A percentile compares a stretch with the other conserved stretches of the same genome.
Evolutionary conservation across 2,113 vertebrate species (phyloP).

Genomic region (Neotoma lepida): DNA sequence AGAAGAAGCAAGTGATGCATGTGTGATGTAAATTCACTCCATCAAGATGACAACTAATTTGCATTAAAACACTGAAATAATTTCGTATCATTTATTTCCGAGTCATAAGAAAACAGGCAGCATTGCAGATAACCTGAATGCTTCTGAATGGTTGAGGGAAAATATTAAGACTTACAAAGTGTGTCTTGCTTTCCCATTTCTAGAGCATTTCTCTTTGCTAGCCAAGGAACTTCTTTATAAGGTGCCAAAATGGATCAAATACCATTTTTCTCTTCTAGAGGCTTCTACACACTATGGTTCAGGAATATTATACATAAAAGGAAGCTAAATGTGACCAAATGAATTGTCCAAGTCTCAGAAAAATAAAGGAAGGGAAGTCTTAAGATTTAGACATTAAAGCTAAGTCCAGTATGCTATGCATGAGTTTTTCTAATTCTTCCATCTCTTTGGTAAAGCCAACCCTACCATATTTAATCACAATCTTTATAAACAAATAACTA

Average conservation of each 20-base stretch:
- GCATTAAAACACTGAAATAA: conserved; percentile 36
- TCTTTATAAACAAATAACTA: neutral
- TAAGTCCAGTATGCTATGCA: neutral
- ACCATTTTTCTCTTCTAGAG: neutral
- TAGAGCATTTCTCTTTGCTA: neutral
- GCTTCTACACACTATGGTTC: neutral
- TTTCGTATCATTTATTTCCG: neutral
- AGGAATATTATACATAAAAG: neutral
- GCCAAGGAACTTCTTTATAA: neutral
- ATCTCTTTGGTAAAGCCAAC: neutral
- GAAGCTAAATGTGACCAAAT: neutral
- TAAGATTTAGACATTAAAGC: neutral
- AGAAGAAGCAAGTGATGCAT: neutral
- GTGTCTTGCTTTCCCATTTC: neutral
- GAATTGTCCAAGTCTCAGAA: neutral
- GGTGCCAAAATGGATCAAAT: neutral
- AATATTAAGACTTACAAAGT: neutral
- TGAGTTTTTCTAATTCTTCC: neutral
- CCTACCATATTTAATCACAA: neutral
- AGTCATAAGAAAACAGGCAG: neutral
- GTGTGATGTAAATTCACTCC: conserved; percentile 38
- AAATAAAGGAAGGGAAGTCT: neutral
- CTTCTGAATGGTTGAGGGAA: neutral
- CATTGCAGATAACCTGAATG: neutral
- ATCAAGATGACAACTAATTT: conserved; percentile 28